These are phyloP conservation scores for Takifugu ocellatus DNA, from an alignment of 2,797 vertebrate genomes.

Conservation along the genomic window DNA sequence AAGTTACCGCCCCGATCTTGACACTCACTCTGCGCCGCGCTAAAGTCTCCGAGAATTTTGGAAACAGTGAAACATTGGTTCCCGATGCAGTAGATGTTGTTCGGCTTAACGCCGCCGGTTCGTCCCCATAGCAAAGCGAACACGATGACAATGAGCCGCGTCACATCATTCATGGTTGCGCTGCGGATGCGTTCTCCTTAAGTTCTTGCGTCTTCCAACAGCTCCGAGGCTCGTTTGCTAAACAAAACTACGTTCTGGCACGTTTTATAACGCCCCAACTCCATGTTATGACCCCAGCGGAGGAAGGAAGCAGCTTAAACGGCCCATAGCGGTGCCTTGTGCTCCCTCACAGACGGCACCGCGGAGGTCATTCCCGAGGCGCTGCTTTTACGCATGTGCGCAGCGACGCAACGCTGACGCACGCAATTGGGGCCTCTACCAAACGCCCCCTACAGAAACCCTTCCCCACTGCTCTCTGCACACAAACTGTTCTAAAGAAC, in stretches of 20 bases:
- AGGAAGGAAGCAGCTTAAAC: constrained; percentile 56
- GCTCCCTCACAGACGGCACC: not conserved
- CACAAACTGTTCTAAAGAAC: not conserved
- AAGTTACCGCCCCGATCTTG: constrained; percentile 58
- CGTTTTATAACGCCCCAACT: constrained; percentile 45
- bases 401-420: constrained; percentile 1
- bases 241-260: constrained; percentile 8
- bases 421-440: constrained; percentile 14
- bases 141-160: constrained; percentile 27
- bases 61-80: constrained; percentile 75
- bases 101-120: not conserved
- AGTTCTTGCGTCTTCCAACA: not conserved
- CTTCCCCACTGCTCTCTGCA: constrained; percentile 28
- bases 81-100: constrained; percentile 66
- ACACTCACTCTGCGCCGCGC: constrained; percentile 66
- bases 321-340: not conserved
- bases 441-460: constrained; percentile 15
- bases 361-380: constrained; percentile 35
- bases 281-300: constrained; percentile 35
- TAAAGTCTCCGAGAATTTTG: constrained; percentile 45
- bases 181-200: constrained; percentile 4
- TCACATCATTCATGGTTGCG: constrained; percentile 53
- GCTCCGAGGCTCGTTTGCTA: constrained; percentile 9
- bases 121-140: constrained; percentile 17
- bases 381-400: constrained; percentile 41